A percentile compares a stretch with the other conserved stretches of the same genome.
phyloP scores from a whole-genome alignment of 2,888 invertebrate genomes.

The Augochlorella aurata region DNA sequence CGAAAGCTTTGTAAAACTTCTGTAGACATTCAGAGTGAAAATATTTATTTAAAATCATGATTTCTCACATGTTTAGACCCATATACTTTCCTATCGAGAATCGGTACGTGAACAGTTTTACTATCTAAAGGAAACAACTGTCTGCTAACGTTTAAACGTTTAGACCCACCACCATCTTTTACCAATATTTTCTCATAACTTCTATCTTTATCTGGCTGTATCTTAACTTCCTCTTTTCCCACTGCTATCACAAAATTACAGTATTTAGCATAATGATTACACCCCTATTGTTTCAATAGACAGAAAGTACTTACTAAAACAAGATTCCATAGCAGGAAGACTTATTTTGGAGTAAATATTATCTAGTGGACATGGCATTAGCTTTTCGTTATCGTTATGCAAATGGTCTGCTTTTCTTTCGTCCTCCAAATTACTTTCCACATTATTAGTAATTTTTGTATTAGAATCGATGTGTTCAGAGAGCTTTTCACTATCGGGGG shows the following conservation, averaged over 20 bases:
- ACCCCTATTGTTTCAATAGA: background rate
- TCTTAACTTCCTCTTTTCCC: background rate
- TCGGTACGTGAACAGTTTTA: constrained; percentile 69
- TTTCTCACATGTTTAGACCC: constrained; percentile 74
- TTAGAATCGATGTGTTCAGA: constrained; percentile 4
- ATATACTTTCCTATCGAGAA: constrained; percentile 71
- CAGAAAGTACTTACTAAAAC: constrained; percentile 14
- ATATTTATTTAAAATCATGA: background rate
- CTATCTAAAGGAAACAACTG: constrained; percentile 75
- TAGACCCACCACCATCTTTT: constrained; percentile 33
- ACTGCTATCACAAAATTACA: background rate
- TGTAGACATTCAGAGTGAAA: background rate
- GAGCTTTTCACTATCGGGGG: background rate
- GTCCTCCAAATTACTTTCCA: constrained; percentile 15
- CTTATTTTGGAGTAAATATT: constrained; percentile 27
- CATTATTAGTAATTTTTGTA: constrained; percentile 10
- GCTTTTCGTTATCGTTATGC: constrained; percentile 7
- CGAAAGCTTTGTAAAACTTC: constrained; percentile 19
- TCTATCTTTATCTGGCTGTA: background rate
- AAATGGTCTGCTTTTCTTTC: constrained; percentile 12
- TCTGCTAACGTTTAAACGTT: constrained; percentile 71
- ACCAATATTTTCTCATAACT: constrained; percentile 14
- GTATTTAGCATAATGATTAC: constrained; percentile 5
- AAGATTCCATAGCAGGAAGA: constrained; percentile 14
- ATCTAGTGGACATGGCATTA: constrained; percentile 33